Percentiles rank a stretch among this genome's conserved stretches.
phyloP scores from a whole-genome alignment of 2,797 vertebrate species.

The Coranthus polyacanthus region DNA sequence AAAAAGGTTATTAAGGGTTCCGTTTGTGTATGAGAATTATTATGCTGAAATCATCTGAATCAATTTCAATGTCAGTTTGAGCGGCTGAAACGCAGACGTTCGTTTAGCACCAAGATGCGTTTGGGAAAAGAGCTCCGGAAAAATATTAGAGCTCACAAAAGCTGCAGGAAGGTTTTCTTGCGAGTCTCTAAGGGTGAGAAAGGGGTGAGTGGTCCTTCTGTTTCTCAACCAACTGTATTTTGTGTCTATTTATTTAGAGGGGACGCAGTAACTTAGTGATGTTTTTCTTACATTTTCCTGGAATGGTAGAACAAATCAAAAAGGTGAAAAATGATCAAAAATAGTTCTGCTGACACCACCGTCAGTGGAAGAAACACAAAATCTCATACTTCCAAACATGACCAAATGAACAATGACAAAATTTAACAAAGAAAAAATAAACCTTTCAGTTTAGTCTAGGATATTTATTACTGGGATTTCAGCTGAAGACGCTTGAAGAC shows the following conservation, averaged over 20 bases:
- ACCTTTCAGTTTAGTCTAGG: constrained; percentile 94
- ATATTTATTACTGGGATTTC: constrained; percentile 97
- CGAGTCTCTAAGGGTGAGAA: constrained; percentile 70
- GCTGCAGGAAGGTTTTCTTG: constrained; percentile 79
- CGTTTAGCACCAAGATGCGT: constrained; percentile 33
- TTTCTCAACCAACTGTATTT: constrained; percentile 89
- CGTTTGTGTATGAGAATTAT: constrained; percentile 40
- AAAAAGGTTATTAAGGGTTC: constrained; percentile 26
- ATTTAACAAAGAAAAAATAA: constrained; percentile 86
- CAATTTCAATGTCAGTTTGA: constrained; percentile 39
- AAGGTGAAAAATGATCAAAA: constrained; percentile 84
- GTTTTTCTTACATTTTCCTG: constrained; percentile 90
- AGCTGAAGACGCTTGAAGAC: constrained; percentile 95
- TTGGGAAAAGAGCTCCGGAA: constrained; percentile 50
- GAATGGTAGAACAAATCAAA: constrained; percentile 87
- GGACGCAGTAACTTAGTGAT: constrained; percentile 89
- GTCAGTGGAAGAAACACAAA: constrained; percentile 77
- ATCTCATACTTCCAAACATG: constrained; percentile 89
- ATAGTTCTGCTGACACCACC: constrained; percentile 76
- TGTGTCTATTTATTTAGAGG: constrained; percentile 91
- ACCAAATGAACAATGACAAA: constrained; percentile 88
- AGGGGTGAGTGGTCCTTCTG: constrained; percentile 87
- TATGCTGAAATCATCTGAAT: constrained; percentile 49
- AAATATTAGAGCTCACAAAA: constrained; percentile 56
- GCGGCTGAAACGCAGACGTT: constrained; percentile 37